Evolutionary conservation across 2,113 vertebrate species (phyloP), one percentile per base, ranked within the genome.

Genomic region (Siniperca chuatsi): DNA sequence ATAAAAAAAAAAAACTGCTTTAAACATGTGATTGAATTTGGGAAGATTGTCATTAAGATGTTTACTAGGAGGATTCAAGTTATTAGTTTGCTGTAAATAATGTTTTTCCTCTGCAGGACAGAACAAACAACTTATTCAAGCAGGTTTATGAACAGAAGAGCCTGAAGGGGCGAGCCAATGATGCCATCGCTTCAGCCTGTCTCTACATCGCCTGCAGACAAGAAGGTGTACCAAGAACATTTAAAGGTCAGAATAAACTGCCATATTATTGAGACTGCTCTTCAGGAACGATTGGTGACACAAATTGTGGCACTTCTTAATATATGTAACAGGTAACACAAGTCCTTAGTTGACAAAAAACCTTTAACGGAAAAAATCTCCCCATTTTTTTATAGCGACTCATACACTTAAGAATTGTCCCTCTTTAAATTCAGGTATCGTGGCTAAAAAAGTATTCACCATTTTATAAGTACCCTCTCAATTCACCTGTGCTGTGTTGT

Each of bases 101-200:
- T 64, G n/a, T 48, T 52, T 20, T 78, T 64, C 7, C 71, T n/a
- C 57, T 25, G 2, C 96, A 99, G 98, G 98, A 99, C 96, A 97
- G 99, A 95, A 99, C 99, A 91, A 99, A 99, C 96, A 99, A 99
- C 96, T 96, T 99, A 94, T 99, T 99, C 95, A 99, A 99, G 92
- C 99, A 99, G 96, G 99, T 99, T 62, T 99, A 99, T 88, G 99
- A 99, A 88, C 99, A 99, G 91, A 99, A 99, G 95, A 99, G 98
- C 93, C 96, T 99, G 87, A 99, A 99, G 93, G 99, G 99, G 21
- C 96, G 99, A 94, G 97, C 97, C 93, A 99, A 99, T 42, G 99
- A 99, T 77, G 99, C 98, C 66, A 99, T 99, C 74, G 98, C 99
- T 75, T 99, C 99, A 4, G 99, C 98, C 85, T 99, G 99, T 91